phyloP scores from a whole-genome alignment of 1,140 invertebrate genomes.

The Drosophila athabasca region DNA sequence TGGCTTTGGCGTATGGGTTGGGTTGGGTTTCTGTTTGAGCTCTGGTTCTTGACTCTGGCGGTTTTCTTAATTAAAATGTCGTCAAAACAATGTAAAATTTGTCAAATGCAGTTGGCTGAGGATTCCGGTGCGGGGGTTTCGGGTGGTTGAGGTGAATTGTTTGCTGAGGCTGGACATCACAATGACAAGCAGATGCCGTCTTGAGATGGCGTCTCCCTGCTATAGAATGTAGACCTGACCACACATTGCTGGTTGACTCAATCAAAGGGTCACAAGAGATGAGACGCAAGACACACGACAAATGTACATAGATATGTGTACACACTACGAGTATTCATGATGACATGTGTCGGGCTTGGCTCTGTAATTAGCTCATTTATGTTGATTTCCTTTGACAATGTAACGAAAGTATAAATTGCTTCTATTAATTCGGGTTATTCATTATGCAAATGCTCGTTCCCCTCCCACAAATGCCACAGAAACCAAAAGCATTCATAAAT shows the following conservation, averaged over 20 bases:
- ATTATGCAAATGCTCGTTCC: conserved; percentile 50
- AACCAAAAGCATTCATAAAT: conserved; percentile 77
- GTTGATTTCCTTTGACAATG: conserved; percentile 76
- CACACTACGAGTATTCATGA: not conserved
- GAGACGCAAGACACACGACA: not conserved
- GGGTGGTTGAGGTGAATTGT: conserved; percentile 14
- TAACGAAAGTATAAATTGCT: conserved; percentile 67
- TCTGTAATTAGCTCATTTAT: conserved; percentile 76
- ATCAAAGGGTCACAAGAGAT: conserved; percentile 43
- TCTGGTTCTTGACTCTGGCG: conserved; percentile 22
- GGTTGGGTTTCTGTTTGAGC: no score
- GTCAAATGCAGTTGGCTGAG: conserved; percentile 49
- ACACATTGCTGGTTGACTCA: conserved; percentile 64
- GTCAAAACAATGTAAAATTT: conserved; percentile 62
- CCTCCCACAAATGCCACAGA: conserved; percentile 2
- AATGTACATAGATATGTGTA: not conserved
- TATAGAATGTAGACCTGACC: conserved; percentile 16
- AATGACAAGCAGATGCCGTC: conserved; percentile 34
- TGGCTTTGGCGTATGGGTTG: conserved; percentile 4
- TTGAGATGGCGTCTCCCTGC: conserved; percentile 4
- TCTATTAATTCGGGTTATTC: conserved; percentile 73
- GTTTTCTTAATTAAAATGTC: conserved; percentile 75
- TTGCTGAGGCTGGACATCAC: conserved; percentile 25
- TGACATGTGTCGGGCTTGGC: conserved; percentile 12
- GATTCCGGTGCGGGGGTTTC: not conserved